phyloP scores from a whole-genome alignment of 2,113 vertebrate genomes.

The Melanocharis versteri region DNA sequence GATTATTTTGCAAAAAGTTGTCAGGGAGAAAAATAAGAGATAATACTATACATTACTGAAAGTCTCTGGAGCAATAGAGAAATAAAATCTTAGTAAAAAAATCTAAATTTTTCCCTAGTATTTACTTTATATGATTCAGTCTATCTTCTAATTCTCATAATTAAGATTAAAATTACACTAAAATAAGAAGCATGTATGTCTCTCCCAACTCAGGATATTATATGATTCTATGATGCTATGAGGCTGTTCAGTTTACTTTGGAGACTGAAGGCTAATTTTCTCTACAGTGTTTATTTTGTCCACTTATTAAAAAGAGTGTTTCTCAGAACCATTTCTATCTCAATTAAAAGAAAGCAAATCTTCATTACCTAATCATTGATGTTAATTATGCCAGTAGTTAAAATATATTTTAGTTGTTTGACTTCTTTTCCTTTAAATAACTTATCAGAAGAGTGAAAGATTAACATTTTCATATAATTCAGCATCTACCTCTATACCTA shows the following conservation, averaged over 20 bases:
- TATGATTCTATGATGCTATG: not conserved
- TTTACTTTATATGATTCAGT: not conserved
- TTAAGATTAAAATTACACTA: not conserved
- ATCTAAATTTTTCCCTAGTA: not conserved
- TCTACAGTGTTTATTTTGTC: not conserved
- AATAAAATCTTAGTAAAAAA: not conserved
- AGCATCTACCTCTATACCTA: not conserved
- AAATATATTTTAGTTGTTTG: not conserved
- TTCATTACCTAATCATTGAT: not conserved
- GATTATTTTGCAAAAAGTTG: not conserved
- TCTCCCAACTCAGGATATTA: not conserved
- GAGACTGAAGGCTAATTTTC: not conserved
- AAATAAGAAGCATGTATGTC: not conserved
- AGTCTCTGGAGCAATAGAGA: not conserved
- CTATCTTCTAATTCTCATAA: not conserved
- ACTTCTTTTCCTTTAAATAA: not conserved
- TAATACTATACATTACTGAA: not conserved
- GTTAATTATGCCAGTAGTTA: not conserved
- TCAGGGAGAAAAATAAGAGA: not conserved
- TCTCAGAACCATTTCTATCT: not conserved
- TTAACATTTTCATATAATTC: not conserved
- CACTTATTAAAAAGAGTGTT: not conserved
- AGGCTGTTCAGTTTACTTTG: not conserved
- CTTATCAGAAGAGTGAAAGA: not conserved
- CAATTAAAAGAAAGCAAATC: not conserved